Evolutionary conservation across 1,140 invertebrate genomes (phyloP).

Genomic region (Orius laevigatus): DNA sequence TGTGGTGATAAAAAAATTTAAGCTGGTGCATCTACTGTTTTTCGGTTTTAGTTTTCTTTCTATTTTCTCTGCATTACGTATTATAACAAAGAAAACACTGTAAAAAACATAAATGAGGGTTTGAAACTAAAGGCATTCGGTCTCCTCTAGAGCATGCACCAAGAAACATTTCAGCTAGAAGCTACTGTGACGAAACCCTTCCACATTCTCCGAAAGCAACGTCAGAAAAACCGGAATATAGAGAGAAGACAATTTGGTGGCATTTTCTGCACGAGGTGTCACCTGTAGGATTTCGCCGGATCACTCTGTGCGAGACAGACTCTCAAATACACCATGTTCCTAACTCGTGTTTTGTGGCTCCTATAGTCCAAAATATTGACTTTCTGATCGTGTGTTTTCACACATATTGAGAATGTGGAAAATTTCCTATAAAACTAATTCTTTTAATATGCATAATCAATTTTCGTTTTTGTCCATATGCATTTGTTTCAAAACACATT

Average conservation of each 20-base stretch:
- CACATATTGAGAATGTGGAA: slow-evolving; percentile 14
- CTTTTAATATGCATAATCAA: slow-evolving; percentile 10
- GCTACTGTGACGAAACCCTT: slow-evolving; percentile 10
- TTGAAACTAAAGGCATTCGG: slow-evolving; percentile 14
- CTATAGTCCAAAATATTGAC: too few species aligned
- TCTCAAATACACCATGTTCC: too few species aligned
- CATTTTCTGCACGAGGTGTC: too few species aligned
- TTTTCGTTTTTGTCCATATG: too few species aligned
- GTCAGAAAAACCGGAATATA: too few species aligned
- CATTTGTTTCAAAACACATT: slow-evolving; percentile 6
- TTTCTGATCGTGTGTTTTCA: too few species aligned
- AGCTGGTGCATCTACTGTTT: slow-evolving; percentile 13
- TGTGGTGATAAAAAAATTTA: slow-evolving; percentile 14
- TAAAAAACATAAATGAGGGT: slow-evolving; percentile 6
- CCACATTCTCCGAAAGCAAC: too few species aligned
- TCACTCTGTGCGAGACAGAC: too few species aligned
- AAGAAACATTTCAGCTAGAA: slow-evolving; percentile 21
- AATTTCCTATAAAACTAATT: slow-evolving; percentile 6
- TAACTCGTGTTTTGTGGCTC: neutral
- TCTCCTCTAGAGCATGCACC: slow-evolving; percentile 22
- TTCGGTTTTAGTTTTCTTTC: slow-evolving; percentile 13
- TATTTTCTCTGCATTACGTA: too few species aligned
- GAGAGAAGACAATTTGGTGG: too few species aligned
- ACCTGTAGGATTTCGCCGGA: too few species aligned
- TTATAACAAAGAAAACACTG: too few species aligned